Conservation (phyloP, 2,888 invertebrate species). For the Agrochola macilenta region DNA sequence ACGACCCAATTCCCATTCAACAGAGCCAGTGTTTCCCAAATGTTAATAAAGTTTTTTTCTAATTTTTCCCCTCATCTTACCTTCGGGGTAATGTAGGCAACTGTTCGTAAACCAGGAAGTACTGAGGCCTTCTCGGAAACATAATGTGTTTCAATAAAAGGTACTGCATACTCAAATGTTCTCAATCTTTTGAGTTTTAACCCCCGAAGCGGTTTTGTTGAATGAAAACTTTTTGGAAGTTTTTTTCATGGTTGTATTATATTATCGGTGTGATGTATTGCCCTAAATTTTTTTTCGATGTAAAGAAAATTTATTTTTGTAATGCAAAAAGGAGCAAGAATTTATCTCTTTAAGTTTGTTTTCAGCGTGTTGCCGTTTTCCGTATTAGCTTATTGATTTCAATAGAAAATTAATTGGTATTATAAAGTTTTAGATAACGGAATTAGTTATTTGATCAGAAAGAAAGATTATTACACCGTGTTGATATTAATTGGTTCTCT, state of each 20-base stretch:
- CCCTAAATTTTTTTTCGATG: not conserved
- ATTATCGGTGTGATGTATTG: slow-evolving; percentile 6
- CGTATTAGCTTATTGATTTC: not conserved
- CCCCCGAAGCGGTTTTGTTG: slow-evolving; percentile 19
- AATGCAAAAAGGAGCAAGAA: too few relatives aligned
- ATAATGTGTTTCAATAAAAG: slow-evolving; percentile 65
- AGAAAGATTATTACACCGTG: not conserved
- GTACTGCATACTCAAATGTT: slow-evolving; percentile 45
- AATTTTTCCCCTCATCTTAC: slow-evolving; percentile 37
- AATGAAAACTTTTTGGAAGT: slow-evolving; percentile 25
- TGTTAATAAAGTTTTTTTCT: slow-evolving; percentile 58
- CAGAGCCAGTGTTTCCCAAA: slow-evolving; percentile 46
- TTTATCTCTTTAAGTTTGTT: not conserved
- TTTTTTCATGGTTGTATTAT: slow-evolving; percentile 5
- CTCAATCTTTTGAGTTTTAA: slow-evolving; percentile 48
- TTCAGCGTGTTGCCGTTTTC: not conserved
- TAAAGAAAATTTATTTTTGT: not conserved
- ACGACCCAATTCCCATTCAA: slow-evolving; percentile 56
- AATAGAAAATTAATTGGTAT: not conserved
- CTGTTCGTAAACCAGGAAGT: slow-evolving; percentile 53
- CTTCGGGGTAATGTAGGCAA: slow-evolving; percentile 47
- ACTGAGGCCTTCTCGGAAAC: slow-evolving; percentile 38
- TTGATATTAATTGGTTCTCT: too few relatives aligned
- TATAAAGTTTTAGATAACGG: not conserved
- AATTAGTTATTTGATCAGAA: not conserved